Evolutionary conservation across 2,113 vertebrate species (phyloP).

Genomic region (Isichthys henryi): DNA sequence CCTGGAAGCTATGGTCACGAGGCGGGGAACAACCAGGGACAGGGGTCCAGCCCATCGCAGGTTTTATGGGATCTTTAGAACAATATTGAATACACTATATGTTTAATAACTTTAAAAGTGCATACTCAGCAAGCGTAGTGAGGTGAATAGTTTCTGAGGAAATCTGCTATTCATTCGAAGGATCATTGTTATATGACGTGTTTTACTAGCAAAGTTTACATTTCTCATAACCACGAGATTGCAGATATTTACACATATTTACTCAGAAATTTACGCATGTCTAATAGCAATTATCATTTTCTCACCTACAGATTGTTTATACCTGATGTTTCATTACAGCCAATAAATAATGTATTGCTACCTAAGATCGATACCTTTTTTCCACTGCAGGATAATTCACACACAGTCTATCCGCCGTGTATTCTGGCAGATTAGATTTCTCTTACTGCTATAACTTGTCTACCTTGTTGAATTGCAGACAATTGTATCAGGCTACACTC

Average conservation of each 20-base stretch:
- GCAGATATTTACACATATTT: neutral
- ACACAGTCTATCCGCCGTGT: neutral
- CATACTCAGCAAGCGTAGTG: neutral
- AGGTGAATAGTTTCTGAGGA: neutral
- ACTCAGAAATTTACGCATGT: neutral
- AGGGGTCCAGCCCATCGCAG: too few species aligned
- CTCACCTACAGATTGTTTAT: neutral
- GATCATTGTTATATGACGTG: neutral
- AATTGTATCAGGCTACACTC: neutral
- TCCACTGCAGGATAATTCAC: neutral
- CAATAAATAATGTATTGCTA: neutral
- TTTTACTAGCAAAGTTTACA: neutral
- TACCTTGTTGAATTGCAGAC: neutral
- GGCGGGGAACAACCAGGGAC: too few species aligned
- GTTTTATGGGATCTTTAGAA: neutral
- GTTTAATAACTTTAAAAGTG: neutral
- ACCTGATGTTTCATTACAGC: neutral
- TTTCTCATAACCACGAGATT: neutral
- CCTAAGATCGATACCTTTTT: neutral
- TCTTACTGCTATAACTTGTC: neutral
- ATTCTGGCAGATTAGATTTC: neutral
- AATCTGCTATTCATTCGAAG: neutral
- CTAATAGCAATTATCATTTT: neutral
- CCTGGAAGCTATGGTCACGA: too few species aligned
- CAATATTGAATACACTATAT: neutral